Percentiles rank a stretch among this genome's conserved stretches.
Conservation (phyloP, 2,888 invertebrate genomes). For the Agrochola macilenta region DNA sequence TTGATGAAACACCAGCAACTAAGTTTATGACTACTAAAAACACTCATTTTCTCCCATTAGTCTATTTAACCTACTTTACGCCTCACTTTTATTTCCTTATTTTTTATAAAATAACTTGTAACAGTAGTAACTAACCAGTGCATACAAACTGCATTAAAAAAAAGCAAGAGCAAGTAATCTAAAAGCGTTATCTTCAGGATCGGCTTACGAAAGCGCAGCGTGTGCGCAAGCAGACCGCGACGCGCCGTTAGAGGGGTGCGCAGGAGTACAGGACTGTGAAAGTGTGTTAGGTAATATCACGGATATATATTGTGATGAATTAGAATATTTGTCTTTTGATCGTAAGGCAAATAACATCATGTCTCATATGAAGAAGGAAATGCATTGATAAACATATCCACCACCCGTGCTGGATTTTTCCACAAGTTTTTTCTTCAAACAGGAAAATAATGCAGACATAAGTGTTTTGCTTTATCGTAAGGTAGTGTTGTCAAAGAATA, state of each 20-base stretch:
- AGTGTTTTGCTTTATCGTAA: background rate
- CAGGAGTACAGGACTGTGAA: constrained; percentile 60
- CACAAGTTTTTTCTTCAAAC: background rate
- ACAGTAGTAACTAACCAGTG: constrained; percentile 22
- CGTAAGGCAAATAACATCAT: background rate
- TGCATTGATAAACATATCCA: background rate
- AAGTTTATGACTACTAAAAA: background rate
- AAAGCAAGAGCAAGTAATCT: constrained; percentile 51
- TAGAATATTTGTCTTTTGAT: constrained; percentile 1
- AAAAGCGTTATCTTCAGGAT: constrained; percentile 83
- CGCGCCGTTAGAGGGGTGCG: constrained; percentile 75
- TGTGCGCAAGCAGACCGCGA: constrained; percentile 82
- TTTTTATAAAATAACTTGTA: background rate
- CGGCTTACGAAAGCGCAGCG: constrained; percentile 84
- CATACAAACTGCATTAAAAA: constrained; percentile 50
- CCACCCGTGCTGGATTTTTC: background rate
- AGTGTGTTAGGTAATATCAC: constrained; percentile 49
- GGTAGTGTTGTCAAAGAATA: background rate
- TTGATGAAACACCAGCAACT: background rate
- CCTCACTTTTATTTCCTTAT: background rate
- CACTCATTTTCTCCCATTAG: background rate
- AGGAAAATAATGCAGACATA: background rate
- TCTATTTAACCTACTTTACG: background rate
- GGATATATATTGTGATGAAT: constrained; percentile 22
- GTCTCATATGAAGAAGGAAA: background rate